phyloP scores from a whole-genome alignment of 1,140 invertebrate species.

The Sipha flava region DNA sequence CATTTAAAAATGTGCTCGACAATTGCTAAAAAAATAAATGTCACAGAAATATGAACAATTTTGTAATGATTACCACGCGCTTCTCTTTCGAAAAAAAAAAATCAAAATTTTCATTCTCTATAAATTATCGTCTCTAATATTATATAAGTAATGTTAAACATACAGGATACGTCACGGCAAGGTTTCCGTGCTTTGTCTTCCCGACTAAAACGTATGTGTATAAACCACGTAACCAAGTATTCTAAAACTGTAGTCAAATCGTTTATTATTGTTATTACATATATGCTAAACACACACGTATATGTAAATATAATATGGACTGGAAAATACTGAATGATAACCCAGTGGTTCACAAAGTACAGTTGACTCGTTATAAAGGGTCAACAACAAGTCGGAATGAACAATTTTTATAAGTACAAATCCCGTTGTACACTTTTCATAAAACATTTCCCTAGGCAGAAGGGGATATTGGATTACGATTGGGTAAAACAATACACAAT shows the following conservation, averaged over 20 bases:
- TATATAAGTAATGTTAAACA: neutral
- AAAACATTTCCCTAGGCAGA: neutral
- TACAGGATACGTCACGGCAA: neutral
- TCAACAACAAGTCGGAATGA: neutral
- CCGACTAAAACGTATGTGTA: neutral
- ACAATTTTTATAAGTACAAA: neutral
- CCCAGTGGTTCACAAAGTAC: constrained; percentile 6
- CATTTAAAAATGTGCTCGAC: neutral
- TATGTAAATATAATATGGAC: neutral
- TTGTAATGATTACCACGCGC: neutral
- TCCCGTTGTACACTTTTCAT: neutral
- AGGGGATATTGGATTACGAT: neutral
- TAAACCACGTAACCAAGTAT: neutral
- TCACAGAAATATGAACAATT: neutral
- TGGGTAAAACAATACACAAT: constrained; percentile 15
- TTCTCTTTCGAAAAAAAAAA: neutral
- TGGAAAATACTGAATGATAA: neutral
- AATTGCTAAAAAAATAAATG: neutral
- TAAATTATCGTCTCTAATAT: neutral
- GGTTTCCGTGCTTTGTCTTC: neutral
- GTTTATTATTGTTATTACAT: neutral
- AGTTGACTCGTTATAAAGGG: neutral
- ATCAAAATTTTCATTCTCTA: neutral
- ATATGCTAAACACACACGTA: neutral
- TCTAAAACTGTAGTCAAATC: neutral